Conservation (phyloP, 1,140 invertebrate genomes). For the Dufourea novaeangliae region DNA sequence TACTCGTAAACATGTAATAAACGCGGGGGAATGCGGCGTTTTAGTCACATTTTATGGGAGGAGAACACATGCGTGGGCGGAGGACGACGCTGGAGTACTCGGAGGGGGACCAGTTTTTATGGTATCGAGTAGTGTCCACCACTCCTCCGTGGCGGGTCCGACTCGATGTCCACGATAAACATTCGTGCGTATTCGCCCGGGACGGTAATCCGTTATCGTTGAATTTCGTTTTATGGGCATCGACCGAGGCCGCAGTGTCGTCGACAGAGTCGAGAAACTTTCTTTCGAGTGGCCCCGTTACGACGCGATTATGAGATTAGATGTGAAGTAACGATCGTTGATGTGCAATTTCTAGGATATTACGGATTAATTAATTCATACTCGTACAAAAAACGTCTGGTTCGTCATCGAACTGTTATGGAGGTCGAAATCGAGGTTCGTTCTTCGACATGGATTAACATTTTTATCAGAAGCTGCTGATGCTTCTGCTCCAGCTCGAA, state of each 20-base stretch:
- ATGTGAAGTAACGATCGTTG: background rate
- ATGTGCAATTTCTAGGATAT: constrained; percentile 12
- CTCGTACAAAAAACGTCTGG: background rate
- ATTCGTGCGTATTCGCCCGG: constrained; percentile 37
- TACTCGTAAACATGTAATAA: constrained; percentile 56
- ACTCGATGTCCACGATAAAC: constrained; percentile 50
- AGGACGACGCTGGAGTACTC: constrained; percentile 5
- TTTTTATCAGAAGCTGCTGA: background rate
- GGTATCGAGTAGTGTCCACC: constrained; percentile 31
- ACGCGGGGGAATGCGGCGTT: constrained; percentile 48
- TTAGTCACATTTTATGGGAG: constrained; percentile 61
- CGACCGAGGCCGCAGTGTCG: too few species aligned
- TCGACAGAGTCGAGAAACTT: background rate
- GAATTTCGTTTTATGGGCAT: constrained; percentile 34
- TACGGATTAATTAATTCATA: background rate
- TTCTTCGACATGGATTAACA: background rate
- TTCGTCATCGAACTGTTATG: background rate
- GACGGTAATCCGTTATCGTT: constrained; percentile 55
- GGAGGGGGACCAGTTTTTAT: constrained; percentile 40
- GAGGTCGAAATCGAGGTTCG: background rate
- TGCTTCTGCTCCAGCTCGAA: background rate
- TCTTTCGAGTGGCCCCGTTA: background rate
- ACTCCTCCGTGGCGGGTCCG: constrained; percentile 7
- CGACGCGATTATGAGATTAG: constrained; percentile 31
- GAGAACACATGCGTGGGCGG: constrained; percentile 52